A percentile compares a stretch with the other conserved stretches of the same genome.
These are phyloP conservation scores for Cinclus mexicanus DNA, from an alignment of 2,113 vertebrate species.

Conservation along the genomic window DNA sequence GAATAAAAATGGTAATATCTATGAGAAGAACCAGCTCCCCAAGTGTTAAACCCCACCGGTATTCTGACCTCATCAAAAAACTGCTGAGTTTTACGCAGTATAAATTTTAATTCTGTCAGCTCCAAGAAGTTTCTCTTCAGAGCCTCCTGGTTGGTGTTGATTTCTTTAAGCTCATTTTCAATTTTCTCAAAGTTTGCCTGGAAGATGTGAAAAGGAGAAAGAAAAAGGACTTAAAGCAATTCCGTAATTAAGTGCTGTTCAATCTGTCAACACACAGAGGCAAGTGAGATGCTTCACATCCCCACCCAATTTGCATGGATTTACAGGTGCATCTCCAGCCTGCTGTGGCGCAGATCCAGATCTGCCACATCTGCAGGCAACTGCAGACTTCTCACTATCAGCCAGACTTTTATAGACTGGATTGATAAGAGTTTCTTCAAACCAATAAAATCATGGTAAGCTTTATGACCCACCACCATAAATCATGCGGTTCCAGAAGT, in stretches of 20 bases:
- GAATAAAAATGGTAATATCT: constrained; percentile 59
- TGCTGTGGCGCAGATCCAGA: too few species aligned
- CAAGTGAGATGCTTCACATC: not conserved
- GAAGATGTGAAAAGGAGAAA: not conserved
- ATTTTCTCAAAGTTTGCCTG: constrained; percentile 99
- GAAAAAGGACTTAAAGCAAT: not conserved
- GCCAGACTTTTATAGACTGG: not conserved
- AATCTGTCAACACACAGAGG: not conserved
- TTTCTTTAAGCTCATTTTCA: constrained; percentile 97
- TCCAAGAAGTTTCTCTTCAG: constrained; percentile 98
- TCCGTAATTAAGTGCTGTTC: not conserved
- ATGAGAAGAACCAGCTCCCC: constrained; percentile 27
- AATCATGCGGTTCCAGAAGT: accelerated
- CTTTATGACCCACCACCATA: not conserved
- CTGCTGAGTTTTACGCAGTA: constrained; percentile 96
- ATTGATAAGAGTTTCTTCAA: not conserved
- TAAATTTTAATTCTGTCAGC: constrained; percentile 96
- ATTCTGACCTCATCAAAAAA: constrained; percentile 98
- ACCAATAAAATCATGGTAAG: not conserved
- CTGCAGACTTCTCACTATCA: not conserved
- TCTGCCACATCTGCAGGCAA: not conserved
- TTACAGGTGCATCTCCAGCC: not conserved
- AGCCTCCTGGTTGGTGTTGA: constrained; percentile 98
- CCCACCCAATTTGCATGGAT: accelerated
- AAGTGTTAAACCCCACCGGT: constrained; percentile 30